Conservation (phyloP, 1,140 invertebrate species). For the Thaumatotibia leucotreta region DNA sequence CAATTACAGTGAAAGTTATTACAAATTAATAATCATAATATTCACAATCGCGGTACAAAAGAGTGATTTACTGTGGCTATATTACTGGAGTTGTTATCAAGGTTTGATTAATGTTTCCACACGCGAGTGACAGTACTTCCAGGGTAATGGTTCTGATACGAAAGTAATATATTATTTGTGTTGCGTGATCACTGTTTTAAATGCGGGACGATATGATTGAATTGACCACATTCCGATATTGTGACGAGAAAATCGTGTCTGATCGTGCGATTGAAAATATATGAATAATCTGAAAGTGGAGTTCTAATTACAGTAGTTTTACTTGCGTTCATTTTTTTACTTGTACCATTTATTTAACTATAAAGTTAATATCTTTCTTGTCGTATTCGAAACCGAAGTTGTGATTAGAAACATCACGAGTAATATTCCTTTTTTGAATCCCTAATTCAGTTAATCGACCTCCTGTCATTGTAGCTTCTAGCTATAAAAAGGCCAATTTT, state of each 20-base stretch:
- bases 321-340: too few relatives aligned
- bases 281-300: constrained; percentile 9
- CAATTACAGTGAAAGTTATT: not conserved
- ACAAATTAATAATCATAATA: not conserved
- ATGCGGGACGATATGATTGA: not conserved
- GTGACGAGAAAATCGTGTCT: not conserved
- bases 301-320: not conserved
- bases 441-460: too few relatives aligned
- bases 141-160: constrained; percentile 32
- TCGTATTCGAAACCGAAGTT: too few relatives aligned
- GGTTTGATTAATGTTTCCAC: constrained; percentile 56
- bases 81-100: constrained; percentile 57
- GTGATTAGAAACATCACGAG: too few relatives aligned
- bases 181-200: constrained; percentile 7
- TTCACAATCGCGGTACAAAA: constrained; percentile 17
- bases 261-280: not conserved
- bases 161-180: constrained; percentile 28
- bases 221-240: not conserved
- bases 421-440: too few relatives aligned
- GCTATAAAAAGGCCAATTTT: too few relatives aligned
- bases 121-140: constrained; percentile 30
- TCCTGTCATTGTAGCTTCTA: too few relatives aligned
- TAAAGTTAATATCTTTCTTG: too few relatives aligned
- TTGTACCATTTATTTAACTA: too few relatives aligned
- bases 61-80: constrained; percentile 57